Evolutionary conservation across 2,888 invertebrate genomes (phyloP).

Genomic region (Barypeithes pellucidus): DNA sequence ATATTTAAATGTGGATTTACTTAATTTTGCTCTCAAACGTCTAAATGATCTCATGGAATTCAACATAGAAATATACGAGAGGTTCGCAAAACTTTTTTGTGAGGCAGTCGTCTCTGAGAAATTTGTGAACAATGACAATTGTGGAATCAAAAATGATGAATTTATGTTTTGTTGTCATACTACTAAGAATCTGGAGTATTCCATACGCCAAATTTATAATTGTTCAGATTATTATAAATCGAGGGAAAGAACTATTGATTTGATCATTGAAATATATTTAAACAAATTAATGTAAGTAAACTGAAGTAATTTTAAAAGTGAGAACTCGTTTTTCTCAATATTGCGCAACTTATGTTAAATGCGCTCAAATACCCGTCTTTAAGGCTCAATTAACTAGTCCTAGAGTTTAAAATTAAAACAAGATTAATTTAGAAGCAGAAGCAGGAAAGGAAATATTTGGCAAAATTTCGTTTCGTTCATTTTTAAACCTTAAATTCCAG

Average conservation of each 20-base stretch:
- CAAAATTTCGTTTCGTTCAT: no score
- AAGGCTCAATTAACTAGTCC: no score
- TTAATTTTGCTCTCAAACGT: not conserved
- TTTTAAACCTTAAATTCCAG: no score
- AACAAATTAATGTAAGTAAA: constrained; percentile 10
- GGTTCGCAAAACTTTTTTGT: not conserved
- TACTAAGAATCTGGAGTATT: not conserved
- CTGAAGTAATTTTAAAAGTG: not conserved
- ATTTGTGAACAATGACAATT: not conserved
- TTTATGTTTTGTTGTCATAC: constrained; percentile 10
- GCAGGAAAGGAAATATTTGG: no score
- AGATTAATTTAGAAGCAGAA: no score
- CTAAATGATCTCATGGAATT: not conserved
- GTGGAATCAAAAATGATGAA: not conserved
- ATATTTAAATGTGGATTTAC: not conserved
- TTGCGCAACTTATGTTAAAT: no score
- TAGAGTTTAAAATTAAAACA: no score
- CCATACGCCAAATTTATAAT: not conserved
- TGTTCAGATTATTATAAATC: not conserved
- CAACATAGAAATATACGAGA: not conserved
- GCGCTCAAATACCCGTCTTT: no score
- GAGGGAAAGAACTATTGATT: not conserved
- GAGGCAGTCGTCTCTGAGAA: not conserved
- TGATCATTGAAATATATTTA: constrained; percentile 8
- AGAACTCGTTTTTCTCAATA: no score